Conservation (phyloP, 1,140 invertebrate genomes). For the Dendroctonus ponderosae region DNA sequence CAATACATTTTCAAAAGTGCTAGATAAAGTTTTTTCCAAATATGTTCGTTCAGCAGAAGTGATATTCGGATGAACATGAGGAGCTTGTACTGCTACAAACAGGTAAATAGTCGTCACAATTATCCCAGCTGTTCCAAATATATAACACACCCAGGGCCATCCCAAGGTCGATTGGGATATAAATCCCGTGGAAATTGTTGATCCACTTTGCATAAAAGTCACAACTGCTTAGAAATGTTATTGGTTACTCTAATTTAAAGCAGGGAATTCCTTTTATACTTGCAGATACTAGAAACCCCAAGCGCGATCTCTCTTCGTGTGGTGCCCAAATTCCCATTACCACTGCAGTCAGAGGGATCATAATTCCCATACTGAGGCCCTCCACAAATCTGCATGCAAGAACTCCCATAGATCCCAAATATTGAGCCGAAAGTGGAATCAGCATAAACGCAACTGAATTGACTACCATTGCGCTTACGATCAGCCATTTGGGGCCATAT, state of each 20-base stretch:
- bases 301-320: conserved; percentile 11
- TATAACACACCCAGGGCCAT: conserved; percentile 9
- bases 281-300: not conserved
- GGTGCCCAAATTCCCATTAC: conserved; percentile 7
- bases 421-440: conserved; percentile 1
- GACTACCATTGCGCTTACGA: conserved; percentile 49
- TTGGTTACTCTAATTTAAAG: too few relatives aligned
- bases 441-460: conserved; percentile 1
- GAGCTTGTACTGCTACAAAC: not conserved
- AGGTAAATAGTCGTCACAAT: not conserved
- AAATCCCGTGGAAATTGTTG: not conserved
- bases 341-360: not conserved
- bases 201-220: too few relatives aligned
- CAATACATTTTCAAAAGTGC: not conserved
- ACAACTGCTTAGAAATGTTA: too few relatives aligned
- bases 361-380: conserved; percentile 2
- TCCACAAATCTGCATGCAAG: conserved; percentile 10
- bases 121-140: conserved; percentile 1
- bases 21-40: not conserved
- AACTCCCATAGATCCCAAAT: conserved; percentile 6
- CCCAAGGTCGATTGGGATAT: not conserved
- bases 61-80: not conserved
- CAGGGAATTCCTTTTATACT: not conserved
- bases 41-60: not conserved
- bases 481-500: conserved; percentile 62